Percentiles rank a stretch among this genome's conserved stretches.
phyloP scores from a whole-genome alignment of 2,113 vertebrate genomes.

The Rhinolophus sinicus region DNA sequence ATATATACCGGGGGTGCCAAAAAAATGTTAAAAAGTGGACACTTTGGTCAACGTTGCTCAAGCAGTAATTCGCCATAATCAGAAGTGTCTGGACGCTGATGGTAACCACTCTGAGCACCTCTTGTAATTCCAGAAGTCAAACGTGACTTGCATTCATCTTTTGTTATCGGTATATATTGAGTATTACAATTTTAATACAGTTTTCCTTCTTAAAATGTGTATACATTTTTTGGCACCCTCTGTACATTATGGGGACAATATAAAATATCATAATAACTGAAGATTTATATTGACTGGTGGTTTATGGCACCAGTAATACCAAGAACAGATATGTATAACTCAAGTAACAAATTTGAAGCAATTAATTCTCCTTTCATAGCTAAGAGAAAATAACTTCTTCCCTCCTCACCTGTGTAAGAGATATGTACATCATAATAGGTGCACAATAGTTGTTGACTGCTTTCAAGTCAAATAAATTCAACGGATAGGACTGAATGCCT shows the following conservation, averaged over 20 bases:
- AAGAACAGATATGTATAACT: background rate
- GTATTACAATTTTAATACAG: too few relatives aligned
- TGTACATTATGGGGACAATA: background rate
- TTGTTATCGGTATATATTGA: too few relatives aligned
- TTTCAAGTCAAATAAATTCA: background rate
- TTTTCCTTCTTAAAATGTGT: too few relatives aligned
- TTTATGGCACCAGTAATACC: background rate
- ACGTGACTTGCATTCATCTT: too few relatives aligned
- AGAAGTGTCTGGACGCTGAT: too few relatives aligned
- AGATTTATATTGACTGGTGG: background rate
- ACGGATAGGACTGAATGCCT: background rate
- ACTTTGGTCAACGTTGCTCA: too few relatives aligned
- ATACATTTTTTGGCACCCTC: too few relatives aligned
- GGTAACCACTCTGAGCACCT: too few relatives aligned
- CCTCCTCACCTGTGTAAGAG: background rate
- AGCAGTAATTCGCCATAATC: too few relatives aligned
- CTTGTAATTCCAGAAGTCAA: too few relatives aligned
- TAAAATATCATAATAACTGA: background rate
- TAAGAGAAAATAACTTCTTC: background rate
- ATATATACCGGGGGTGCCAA: background rate
- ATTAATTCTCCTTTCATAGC: background rate
- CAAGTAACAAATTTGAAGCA: background rate
- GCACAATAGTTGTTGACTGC: background rate
- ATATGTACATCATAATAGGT: background rate
- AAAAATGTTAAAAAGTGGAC: too few relatives aligned